Evolutionary conservation across 2,113 vertebrate genomes (phyloP).

Genomic region (Naja naja): DNA sequence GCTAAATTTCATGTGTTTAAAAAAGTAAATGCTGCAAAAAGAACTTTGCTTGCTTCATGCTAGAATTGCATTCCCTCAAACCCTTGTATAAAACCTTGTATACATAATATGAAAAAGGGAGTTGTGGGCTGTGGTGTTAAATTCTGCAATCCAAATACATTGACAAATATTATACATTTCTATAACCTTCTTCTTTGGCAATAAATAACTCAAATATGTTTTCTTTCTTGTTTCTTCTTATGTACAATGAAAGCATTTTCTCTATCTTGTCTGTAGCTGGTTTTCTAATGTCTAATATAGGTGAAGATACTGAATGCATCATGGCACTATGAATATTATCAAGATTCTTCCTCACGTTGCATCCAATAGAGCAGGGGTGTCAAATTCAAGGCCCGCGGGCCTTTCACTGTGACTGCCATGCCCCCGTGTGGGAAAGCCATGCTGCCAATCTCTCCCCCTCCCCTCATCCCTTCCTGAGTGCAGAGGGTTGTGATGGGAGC

Average conservation of each 20-base stretch:
- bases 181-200: neutral
- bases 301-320: neutral
- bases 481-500: too few relatives aligned
- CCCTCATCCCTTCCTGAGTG: too few relatives aligned
- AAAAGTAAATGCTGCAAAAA: slow-evolving; percentile 47
- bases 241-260: neutral
- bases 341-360: neutral
- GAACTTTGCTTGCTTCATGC: neutral
- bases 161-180: neutral
- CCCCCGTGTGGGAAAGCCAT: too few relatives aligned
- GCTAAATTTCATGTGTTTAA: neutral
- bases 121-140: neutral
- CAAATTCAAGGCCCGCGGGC: too few relatives aligned
- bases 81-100: neutral
- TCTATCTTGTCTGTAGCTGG: neutral
- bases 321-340: neutral
- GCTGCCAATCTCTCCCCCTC: too few relatives aligned
- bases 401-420: too few relatives aligned
- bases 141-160: neutral
- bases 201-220: neutral
- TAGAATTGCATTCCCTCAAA: neutral
- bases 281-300: neutral
- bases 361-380: neutral
- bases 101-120: neutral
- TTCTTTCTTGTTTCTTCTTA: neutral